These are phyloP conservation scores for Corythoichthys haematopterus DNA, from an alignment of 2,113 vertebrate genomes.

Conservation along the genomic window DNA sequence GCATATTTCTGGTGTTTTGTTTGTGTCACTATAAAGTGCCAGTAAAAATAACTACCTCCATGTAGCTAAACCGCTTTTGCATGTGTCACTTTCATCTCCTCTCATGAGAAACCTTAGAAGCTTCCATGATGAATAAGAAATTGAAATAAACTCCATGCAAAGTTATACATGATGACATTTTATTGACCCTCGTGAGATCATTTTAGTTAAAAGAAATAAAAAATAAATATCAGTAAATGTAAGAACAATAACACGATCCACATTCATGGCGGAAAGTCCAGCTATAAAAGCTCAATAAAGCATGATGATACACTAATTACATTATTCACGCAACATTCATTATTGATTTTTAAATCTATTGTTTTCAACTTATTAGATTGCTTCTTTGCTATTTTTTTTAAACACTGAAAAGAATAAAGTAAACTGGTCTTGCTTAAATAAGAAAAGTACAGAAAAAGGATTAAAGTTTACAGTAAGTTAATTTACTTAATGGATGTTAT, in stretches of 20 bases:
- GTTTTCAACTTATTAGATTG: background rate
- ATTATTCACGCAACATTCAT: background rate
- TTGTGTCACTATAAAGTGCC: slow-evolving; percentile 17
- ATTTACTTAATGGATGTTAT: too few relatives aligned
- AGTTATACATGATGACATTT: background rate
- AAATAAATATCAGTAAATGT: background rate
- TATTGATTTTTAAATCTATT: background rate
- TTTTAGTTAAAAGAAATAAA: background rate
- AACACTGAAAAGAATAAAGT: too few relatives aligned
- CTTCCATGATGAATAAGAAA: background rate
- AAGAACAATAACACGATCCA: background rate
- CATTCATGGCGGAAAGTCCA: background rate
- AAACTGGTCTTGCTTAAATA: too few relatives aligned
- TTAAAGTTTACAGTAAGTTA: too few relatives aligned
- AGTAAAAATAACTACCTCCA: slow-evolving; percentile 12
- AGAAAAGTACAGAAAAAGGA: too few relatives aligned
- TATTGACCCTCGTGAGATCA: background rate
- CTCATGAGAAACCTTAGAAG: slow-evolving; percentile 22
- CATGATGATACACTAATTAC: background rate
- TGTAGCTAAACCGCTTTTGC: slow-evolving; percentile 25
- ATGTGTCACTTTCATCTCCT: slow-evolving; percentile 18
- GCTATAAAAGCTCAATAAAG: background rate
- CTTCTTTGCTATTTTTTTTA: too few relatives aligned
- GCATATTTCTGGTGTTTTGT: slow-evolving; percentile 31
- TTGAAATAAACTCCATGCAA: background rate